These are phyloP conservation scores for Thereva unica DNA, from an alignment of 2,888 invertebrate species.

Conservation along the genomic window DNA sequence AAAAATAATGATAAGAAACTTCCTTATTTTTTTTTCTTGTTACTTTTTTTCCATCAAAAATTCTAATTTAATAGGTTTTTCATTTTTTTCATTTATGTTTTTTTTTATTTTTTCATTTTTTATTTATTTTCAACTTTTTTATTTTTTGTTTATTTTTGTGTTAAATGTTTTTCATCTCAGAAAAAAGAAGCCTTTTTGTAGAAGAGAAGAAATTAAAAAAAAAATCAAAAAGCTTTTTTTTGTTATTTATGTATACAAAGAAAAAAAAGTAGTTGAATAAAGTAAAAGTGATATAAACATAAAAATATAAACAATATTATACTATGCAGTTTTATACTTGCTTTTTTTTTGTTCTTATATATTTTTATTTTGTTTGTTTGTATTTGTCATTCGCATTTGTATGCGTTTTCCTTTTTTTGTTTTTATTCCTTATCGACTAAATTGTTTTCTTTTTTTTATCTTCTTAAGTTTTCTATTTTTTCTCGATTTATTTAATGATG, in stretches of 20 bases:
- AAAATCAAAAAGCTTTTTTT: too few species aligned
- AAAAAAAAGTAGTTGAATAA: too few species aligned
- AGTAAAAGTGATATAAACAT: too few species aligned
- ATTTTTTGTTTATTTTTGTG: slow-evolving; percentile 22
- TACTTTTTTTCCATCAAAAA: slow-evolving; percentile 21
- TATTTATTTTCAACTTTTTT: slow-evolving; percentile 17
- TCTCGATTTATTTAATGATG: slow-evolving; percentile 24
- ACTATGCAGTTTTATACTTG: too few species aligned
- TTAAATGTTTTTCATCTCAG: too few species aligned
- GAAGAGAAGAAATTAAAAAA: too few species aligned
- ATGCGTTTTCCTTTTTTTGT: slow-evolving; percentile 20
- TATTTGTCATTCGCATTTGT: slow-evolving; percentile 21
- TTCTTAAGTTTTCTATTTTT: slow-evolving; percentile 9
- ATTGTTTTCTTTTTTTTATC: slow-evolving; percentile 22
- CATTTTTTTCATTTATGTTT: slow-evolving; percentile 26
- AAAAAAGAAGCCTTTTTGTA: too few species aligned
- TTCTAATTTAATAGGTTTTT: slow-evolving; percentile 27
- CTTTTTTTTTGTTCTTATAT: not conserved
- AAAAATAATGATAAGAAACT: slow-evolving; percentile 31
- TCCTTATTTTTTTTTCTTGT: slow-evolving; percentile 20
- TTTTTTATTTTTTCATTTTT: slow-evolving; percentile 19
- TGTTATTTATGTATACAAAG: too few species aligned
- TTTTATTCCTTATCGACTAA: slow-evolving; percentile 27
- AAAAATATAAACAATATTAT: too few species aligned
- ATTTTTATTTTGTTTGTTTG: slow-evolving; percentile 28